Evolutionary conservation across 2,797 vertebrate species (phyloP), one percentile per base, ranked within the genome.

Genomic region (Tauraco hartlaubi): DNA sequence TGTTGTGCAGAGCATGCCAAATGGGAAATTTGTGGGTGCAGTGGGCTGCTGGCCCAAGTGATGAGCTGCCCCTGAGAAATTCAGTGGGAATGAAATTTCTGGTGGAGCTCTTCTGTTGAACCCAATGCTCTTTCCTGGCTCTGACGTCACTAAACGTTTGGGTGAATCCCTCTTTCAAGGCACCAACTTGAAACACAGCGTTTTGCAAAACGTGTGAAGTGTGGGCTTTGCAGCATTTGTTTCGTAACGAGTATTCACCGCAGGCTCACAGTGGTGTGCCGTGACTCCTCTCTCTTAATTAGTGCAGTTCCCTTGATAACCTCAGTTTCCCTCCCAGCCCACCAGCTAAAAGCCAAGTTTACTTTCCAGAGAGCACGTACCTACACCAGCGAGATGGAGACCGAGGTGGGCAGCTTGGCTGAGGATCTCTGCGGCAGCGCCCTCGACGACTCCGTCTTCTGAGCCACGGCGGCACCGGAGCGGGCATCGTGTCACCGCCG

Each of bases 331-430:
- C 44, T 12, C 39, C 49, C 48, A 25, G 18, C 39, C 41, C 3
- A 0, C 29, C 75, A 62, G 28, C 61, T 79, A 62, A 39, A 18
- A 44, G 64, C 1, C 0, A 2, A 44, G 9, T 91, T 95, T 97
- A 43, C 93, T 90, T 98, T 97, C 12, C 97, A 98, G 98, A 97
- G 96, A 79, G 52, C 94, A 22, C 85, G 12, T 43, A 96, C 87
- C 35, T 89, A 76, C 78, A 91, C 85, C 41, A 85, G 43, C 1
- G 96, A 97, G 64, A 94, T 73, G 0, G 96, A 96, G 77, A 93
- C 75, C 0, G 97, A 97, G 81, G 58, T 62, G 2, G 41, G 41
- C 54, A 97, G 94, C 75, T 95, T 94, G 1, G 12, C 87, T 9
- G 97, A 96, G 15, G 94, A 86, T 1, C 8, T 75, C 26, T 67